Conservation (phyloP, 2,113 vertebrate genomes). For the Camelus bactrianus region DNA sequence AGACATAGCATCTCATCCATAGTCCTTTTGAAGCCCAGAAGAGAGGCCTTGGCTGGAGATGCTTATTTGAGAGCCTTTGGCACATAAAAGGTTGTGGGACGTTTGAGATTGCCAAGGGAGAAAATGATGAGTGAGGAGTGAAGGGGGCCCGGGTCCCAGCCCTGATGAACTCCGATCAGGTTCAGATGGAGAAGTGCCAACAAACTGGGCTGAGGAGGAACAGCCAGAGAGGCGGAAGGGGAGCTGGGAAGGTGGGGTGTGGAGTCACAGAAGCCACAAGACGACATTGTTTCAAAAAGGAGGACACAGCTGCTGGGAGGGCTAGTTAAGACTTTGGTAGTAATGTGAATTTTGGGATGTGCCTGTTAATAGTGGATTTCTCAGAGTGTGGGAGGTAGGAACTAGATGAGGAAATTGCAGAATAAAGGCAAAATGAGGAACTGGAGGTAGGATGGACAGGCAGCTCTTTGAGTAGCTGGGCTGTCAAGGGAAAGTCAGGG, state of each 20-base stretch:
- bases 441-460: not conserved
- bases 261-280: not conserved
- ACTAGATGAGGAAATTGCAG: not conserved
- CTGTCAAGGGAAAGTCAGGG: not conserved
- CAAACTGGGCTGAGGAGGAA: not conserved
- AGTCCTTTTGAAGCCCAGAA: not conserved
- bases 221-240: not conserved
- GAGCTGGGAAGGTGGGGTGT: not conserved
- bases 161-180: not conserved
- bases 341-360: not conserved
- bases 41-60: not conserved
- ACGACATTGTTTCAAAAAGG: not conserved
- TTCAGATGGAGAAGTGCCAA: not conserved
- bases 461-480: not conserved
- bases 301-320: not conserved
- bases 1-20: not conserved
- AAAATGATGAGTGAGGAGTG: not conserved
- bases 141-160: not conserved
- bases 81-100: not conserved
- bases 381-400: rapidly evolving
- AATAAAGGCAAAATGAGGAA: not conserved
- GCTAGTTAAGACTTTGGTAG: not conserved
- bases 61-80: not conserved
- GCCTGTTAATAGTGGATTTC: not conserved
- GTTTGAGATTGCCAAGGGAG: not conserved